phyloP scores from a whole-genome alignment of 2,888 invertebrate species.

The Polia nebulosa region DNA sequence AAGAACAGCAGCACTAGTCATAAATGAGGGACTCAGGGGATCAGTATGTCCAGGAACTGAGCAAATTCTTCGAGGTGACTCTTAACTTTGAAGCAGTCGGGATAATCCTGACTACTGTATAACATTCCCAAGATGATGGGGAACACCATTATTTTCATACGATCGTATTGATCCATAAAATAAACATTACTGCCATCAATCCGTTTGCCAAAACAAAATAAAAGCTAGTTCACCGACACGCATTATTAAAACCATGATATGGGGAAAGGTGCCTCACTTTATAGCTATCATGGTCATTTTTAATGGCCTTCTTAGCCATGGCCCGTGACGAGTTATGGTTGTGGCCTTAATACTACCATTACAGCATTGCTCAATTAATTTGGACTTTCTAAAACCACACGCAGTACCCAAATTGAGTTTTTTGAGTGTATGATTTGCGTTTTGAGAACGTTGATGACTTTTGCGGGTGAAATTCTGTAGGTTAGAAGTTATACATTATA shows the following conservation, averaged over 20 bases:
- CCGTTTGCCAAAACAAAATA: neutral
- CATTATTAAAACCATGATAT: conserved; percentile 24
- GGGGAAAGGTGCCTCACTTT: conserved; percentile 14
- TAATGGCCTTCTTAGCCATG: conserved; percentile 24
- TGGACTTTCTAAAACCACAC: conserved; percentile 18
- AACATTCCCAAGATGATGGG: neutral
- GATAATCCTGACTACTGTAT: too few species aligned
- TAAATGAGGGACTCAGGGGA: neutral
- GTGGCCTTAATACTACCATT: conserved; percentile 27
- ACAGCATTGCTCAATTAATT: conserved; percentile 25
- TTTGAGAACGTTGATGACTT: neutral
- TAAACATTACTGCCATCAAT: neutral
- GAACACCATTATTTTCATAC: neutral
- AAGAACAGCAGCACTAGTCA: neutral
- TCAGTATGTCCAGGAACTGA: neutral
- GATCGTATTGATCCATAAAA: too few species aligned
- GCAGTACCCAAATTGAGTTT: conserved; percentile 1
- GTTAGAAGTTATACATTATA: conserved; percentile 2
- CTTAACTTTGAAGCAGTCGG: neutral
- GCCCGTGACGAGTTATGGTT: conserved; percentile 18
- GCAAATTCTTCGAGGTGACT: neutral
- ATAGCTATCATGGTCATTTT: conserved; percentile 25
- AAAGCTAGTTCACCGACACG: neutral
- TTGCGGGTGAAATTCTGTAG: neutral
- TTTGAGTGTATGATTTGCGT: neutral